phyloP scores from a whole-genome alignment of 1,140 invertebrate genomes.

The Epicauta chinensis region DNA sequence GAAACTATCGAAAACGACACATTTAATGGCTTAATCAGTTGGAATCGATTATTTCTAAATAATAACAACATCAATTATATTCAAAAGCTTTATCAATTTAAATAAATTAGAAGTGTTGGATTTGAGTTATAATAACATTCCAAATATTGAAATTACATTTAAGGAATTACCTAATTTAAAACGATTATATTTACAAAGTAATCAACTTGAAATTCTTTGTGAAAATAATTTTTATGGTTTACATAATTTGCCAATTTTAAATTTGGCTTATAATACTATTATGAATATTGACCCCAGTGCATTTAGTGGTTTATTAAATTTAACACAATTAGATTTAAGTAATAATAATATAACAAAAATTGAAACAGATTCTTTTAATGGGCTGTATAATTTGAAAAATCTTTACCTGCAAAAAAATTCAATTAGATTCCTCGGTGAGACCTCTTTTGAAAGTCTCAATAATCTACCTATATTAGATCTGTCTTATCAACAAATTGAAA shows the following conservation, averaged over 20 bases:
- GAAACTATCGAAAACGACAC: background rate
- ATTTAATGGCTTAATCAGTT: background rate
- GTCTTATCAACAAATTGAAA: too few relatives aligned
- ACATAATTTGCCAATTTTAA: background rate
- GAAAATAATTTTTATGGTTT: background rate
- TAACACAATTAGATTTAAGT: conserved; percentile 31
- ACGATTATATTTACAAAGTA: too few relatives aligned
- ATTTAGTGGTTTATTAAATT: conserved; percentile 36
- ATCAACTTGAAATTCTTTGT: too few relatives aligned
- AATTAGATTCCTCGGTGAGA: too few relatives aligned
- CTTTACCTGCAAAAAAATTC: too few relatives aligned
- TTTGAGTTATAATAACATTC: conserved; percentile 1
- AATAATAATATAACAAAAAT: conserved; percentile 6
- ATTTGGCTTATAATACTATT: background rate
- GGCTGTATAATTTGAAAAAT: too few relatives aligned
- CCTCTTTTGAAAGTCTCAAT: too few relatives aligned
- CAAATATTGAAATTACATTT: background rate
- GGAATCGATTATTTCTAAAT: background rate
- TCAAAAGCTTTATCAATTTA: background rate
- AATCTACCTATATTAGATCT: too few relatives aligned
- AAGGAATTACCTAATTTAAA: too few relatives aligned
- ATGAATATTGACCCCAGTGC: conserved; percentile 1
- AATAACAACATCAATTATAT: background rate
- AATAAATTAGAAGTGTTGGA: background rate
- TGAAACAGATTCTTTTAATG: conserved; percentile 1